Base-by-base conservation (phyloP, 2,888 invertebrate species). In the Pseudoips prasinana region DNA sequence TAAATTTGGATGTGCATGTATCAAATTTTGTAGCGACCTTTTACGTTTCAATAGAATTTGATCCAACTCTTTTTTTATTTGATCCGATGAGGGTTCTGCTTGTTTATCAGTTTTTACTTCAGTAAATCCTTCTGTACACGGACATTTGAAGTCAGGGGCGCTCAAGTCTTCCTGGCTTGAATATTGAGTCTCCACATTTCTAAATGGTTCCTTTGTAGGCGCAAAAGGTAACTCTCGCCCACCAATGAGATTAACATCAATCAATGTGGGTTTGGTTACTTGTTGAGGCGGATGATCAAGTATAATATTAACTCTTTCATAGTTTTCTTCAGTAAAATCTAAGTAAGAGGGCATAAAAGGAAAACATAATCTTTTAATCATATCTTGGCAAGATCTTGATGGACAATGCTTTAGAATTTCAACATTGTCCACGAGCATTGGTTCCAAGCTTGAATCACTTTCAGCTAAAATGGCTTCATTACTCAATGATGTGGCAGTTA, bases 251-350 rank as follows among this genome's bases (percentile, higher is more conserved):
- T 61, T 73, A 0, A 75, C 61, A 32, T 67, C 54, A 7, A 78
- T 39, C 7, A 71, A 25, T 32, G 64, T 46, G 4, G 70, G 70
- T 6, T 38, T n/a, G 11, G 33, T 5, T 5, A 40, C 45, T 24
- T 39, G 34, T 42, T 43, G 26, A 2, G 47, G 37, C 7, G 25
- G 38, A 26, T 55, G 41, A 10, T 63, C 66, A 20, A 82, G 48
- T 29, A 81, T 67, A n/a, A 66, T 41, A 56, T 73, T 65, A 0
- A 86, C 72, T 44, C 64, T 64, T 39, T 50, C 42, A 52, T 65
- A 85, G 35, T 86, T 87, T 37, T 81, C 68, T 46, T 86, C 83
- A 3, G 63, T 69, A 34, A 66, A 88, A 60, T 88, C 80, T 33
- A 82, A 43, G 42, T 83, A 85, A 7, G 60, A 46, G 17, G 63